phyloP scores from a whole-genome alignment of 2,888 invertebrate genomes.

The Plebejus melissa region DNA sequence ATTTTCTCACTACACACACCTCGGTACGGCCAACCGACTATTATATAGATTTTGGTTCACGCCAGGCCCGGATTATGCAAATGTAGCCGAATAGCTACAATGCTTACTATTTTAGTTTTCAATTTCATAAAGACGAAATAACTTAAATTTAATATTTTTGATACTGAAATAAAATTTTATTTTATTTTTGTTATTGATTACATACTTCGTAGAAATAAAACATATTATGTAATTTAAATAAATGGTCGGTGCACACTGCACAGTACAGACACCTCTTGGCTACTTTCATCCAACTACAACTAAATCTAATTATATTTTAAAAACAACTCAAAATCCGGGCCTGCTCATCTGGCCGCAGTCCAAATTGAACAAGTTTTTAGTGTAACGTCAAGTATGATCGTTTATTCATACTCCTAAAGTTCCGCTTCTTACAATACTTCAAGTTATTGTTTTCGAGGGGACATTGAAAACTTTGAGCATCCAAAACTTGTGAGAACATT shows the following conservation, averaged over 20 bases:
- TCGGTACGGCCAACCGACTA: conserved; percentile 9
- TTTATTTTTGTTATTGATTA: no score
- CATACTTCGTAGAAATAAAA: no score
- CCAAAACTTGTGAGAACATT: not conserved
- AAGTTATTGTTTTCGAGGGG: conserved; percentile 2
- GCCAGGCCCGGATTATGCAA: not conserved
- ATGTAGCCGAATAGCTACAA: no score
- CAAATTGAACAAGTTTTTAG: conserved; percentile 34
- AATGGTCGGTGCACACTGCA: no score
- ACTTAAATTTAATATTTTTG: no score
- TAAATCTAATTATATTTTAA: not conserved
- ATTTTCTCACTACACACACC: conserved; percentile 29
- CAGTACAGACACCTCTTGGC: no score
- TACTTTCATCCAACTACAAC: no score
- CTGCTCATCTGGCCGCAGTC: conserved; percentile 35
- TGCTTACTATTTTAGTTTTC: no score
- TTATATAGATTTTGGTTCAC: conserved; percentile 15
- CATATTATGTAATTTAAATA: no score
- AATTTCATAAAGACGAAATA: no score
- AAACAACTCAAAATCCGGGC: conserved; percentile 35
- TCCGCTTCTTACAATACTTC: conserved; percentile 13
- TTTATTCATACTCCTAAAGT: conserved; percentile 24
- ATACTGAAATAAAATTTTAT: no score
- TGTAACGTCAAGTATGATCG: conserved; percentile 28
- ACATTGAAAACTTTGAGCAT: conserved; percentile 10